Conservation (phyloP, 2,797 vertebrate species). For the Eleutherodactylus coqui region DNA sequence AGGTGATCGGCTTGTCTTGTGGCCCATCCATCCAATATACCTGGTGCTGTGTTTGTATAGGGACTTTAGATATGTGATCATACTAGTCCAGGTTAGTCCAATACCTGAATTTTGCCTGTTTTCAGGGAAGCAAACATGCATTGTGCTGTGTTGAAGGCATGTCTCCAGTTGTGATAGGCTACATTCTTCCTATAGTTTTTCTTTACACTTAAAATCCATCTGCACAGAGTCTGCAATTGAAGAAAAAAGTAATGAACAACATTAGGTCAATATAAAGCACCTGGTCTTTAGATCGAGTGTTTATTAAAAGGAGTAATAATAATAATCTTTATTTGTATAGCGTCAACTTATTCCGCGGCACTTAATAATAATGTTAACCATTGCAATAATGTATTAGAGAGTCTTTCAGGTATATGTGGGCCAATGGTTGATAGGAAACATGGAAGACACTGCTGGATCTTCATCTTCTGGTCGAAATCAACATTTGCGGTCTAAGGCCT, state of each 20-base stretch:
- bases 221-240: constrained; percentile 85
- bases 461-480: no score
- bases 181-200: constrained; percentile 97
- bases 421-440: no score
- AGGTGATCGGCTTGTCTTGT: no score
- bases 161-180: constrained; percentile 97
- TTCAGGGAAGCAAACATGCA: constrained; percentile 96
- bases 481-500: no score
- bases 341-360: no score
- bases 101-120: constrained; percentile 91
- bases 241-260: constrained; percentile 6
- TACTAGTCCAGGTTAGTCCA: background rate
- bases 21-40: no score
- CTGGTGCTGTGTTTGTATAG: background rate
- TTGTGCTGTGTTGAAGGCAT: constrained; percentile 95
- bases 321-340: no score
- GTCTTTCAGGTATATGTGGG: no score
- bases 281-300: background rate
- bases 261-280: background rate
- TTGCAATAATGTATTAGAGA: no score
- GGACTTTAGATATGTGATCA: background rate
- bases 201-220: constrained; percentile 96
- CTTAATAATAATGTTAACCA: background rate
- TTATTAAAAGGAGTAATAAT: background rate
- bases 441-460: no score